A percentile compares a stretch with the other conserved stretches of the same genome.
Evolutionary conservation across 2,888 invertebrate species (phyloP).

Genomic region (Dorcus hopei): DNA sequence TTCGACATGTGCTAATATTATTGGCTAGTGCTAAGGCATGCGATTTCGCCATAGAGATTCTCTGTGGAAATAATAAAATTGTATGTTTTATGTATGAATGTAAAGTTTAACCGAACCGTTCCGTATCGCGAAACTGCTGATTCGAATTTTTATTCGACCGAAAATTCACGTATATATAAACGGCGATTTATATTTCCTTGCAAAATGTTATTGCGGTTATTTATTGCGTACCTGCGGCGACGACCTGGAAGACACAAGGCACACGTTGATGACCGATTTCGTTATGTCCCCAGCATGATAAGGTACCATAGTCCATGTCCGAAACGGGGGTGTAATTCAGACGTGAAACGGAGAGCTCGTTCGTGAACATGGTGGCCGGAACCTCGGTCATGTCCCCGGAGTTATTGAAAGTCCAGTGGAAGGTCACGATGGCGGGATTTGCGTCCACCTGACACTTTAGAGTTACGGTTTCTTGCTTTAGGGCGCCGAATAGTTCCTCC

Average conservation of each 20-base stretch:
- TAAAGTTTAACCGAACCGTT: constrained; percentile 8
- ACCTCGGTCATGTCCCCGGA: constrained; percentile 82
- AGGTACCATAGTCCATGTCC: constrained; percentile 85
- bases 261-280: constrained; percentile 78
- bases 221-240: constrained; percentile 67
- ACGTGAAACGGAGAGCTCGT: constrained; percentile 65
- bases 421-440: constrained; percentile 80
- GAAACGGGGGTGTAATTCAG: constrained; percentile 83
- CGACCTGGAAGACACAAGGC: constrained; percentile 83
- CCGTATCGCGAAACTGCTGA: constrained; percentile 8
- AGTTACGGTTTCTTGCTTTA: constrained; percentile 85
- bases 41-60: no score
- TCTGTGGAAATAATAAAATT: background rate
- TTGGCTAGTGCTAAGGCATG: no score
- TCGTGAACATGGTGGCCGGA: constrained; percentile 64
- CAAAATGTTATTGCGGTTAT: no score
- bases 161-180: constrained; percentile 1
- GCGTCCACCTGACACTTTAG: constrained; percentile 84
- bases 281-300: constrained; percentile 84
- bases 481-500: constrained; percentile 79
- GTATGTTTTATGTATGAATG: constrained; percentile 12
- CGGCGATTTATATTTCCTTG: no score
- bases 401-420: constrained; percentile 92
- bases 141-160: constrained; percentile 14
- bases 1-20: no score